Evolutionary conservation across 1,140 invertebrate species (phyloP).

Genomic region (Neodiprion fabricii): DNA sequence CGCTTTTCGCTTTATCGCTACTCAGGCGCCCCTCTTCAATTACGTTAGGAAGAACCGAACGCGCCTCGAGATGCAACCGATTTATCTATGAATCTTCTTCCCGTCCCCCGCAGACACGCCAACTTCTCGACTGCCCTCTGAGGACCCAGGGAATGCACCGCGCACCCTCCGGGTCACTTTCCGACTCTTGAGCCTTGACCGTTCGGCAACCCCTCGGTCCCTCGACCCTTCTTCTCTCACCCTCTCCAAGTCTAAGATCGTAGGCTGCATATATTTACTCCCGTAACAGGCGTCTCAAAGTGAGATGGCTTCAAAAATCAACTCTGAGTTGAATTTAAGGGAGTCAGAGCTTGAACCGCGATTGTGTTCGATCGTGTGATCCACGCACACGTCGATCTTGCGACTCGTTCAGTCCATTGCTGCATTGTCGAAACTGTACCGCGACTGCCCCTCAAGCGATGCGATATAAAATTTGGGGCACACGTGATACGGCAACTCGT

Average conservation of each 20-base stretch:
- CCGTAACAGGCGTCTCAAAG: too few relatives aligned
- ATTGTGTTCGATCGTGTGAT: too few relatives aligned
- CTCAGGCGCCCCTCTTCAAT: background rate
- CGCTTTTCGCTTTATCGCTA: background rate
- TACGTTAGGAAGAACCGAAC: background rate
- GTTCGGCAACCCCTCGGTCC: background rate
- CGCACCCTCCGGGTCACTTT: slow-evolving; percentile 1
- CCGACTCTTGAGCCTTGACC: background rate
- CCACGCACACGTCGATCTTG: too few relatives aligned
- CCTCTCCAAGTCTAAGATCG: background rate
- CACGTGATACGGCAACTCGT: background rate
- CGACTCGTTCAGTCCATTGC: too few relatives aligned
- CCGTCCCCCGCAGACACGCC: background rate
- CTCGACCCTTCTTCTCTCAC: background rate
- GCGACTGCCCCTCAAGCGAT: too few relatives aligned
- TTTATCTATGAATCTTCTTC: background rate
- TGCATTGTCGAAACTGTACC: too few relatives aligned
- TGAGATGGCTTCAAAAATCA: too few relatives aligned
- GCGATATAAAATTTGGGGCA: slow-evolving; percentile 23
- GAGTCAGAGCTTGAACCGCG: too few relatives aligned
- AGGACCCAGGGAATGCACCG: background rate
- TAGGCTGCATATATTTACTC: background rate
- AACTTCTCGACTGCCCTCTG: background rate
- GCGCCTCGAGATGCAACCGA: background rate
- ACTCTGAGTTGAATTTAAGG: too few relatives aligned